A percentile compares a stretch with the other conserved stretches of the same genome.
Conservation (phyloP, 2,888 invertebrate species). For the Lypha dubia region DNA sequence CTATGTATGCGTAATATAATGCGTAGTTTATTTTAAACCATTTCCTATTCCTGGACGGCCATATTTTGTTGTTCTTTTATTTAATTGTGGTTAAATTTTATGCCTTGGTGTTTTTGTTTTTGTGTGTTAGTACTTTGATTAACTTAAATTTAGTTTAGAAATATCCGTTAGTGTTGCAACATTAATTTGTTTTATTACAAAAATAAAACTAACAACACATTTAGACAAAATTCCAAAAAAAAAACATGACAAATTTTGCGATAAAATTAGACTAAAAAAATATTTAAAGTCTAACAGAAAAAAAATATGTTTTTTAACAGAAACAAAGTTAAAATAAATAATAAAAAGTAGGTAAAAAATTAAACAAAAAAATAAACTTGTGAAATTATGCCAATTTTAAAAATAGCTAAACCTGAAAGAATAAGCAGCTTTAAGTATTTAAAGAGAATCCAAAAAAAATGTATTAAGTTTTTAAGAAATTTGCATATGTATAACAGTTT, state of each 20-base stretch:
- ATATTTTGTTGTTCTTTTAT: conserved; percentile 45
- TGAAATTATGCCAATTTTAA: too few relatives aligned
- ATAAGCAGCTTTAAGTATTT: too few relatives aligned
- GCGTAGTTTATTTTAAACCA: conserved; percentile 44
- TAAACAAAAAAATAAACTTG: background rate
- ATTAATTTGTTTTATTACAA: conserved; percentile 74
- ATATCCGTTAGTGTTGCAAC: conserved; percentile 81
- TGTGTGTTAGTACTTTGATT: conserved; percentile 76
- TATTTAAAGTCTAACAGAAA: conserved; percentile 32
- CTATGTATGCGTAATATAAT: conserved; percentile 27
- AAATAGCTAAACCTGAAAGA: background rate
- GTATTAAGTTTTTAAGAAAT: too few relatives aligned
- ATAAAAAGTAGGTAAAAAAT: background rate
- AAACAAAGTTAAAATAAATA: conserved; percentile 5
- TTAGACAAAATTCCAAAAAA: conserved; percentile 39
- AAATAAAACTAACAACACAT: conserved; percentile 60
- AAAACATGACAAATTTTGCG: conserved; percentile 34
- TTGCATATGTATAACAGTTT: background rate
- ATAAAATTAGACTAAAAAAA: conserved; percentile 38
- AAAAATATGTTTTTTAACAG: conserved; percentile 26
- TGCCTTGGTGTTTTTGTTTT: conserved; percentile 60
- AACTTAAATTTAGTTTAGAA: conserved; percentile 81
- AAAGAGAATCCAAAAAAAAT: too few relatives aligned
- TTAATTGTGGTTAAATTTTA: conserved; percentile 28
- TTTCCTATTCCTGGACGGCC: conserved; percentile 48